Evolutionary conservation across 2,113 vertebrate species (phyloP).

Genomic region (Orientallactaga bullata): DNA sequence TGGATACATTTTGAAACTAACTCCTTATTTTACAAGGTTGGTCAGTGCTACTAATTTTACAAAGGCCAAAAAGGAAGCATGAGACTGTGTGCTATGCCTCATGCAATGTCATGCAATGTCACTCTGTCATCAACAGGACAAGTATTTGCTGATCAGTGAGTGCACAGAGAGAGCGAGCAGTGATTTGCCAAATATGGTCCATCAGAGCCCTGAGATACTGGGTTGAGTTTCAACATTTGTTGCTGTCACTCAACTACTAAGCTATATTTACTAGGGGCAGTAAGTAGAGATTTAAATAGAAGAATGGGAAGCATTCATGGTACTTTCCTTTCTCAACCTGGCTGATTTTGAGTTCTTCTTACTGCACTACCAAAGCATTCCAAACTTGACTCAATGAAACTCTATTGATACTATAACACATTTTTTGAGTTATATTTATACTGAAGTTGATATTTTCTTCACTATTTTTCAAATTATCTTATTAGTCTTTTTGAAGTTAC

Average conservation of each 20-base stretch:
- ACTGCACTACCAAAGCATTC: neutral
- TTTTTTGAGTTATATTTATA: neutral
- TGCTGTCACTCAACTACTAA: constrained; percentile 64
- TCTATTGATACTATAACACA: neutral
- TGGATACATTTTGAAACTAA: neutral
- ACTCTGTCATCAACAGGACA: constrained; percentile 44
- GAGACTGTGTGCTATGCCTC: neutral
- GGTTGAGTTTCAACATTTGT: constrained; percentile 76
- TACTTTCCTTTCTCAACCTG: neutral
- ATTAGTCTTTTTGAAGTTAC: neutral
- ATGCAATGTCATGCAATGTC: neutral
- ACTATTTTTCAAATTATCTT: neutral
- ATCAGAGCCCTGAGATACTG: neutral
- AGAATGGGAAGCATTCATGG: constrained; percentile 29
- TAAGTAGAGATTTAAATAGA: constrained; percentile 54
- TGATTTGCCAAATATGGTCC: constrained; percentile 56
- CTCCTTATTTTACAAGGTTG: neutral
- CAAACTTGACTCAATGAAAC: constrained; percentile 40
- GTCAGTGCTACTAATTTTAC: neutral
- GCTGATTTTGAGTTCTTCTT: neutral
- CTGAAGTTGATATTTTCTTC: neutral
- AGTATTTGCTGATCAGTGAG: constrained; percentile 40
- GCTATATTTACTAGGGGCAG: constrained; percentile 62
- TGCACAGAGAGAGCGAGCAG: constrained; percentile 8
- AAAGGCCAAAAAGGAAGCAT: neutral